Evolutionary conservation across 2,797 vertebrate genomes (phyloP), one percentile per base, ranked within the genome.

Genomic region (Sebastes itinus): DNA sequence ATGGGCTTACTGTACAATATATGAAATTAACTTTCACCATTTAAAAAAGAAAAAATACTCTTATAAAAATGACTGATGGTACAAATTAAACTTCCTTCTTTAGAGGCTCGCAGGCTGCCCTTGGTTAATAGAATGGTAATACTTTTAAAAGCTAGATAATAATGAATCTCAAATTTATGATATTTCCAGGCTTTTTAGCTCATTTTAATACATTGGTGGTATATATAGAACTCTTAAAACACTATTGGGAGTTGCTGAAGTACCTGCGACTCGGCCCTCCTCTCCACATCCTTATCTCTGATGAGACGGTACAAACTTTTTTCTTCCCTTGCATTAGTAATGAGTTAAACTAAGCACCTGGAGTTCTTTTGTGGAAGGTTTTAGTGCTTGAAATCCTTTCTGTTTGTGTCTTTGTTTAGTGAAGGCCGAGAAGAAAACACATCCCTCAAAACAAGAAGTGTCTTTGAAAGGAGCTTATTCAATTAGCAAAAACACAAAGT

Each of bases 51-150:
- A 42, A 52, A 64, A 18, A 10, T 69, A 3, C 32, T 64, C 20
- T 66, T 27, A 38, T 46, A 18, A 76, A 78, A 81, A 78, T 3
- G 75, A 76, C 66, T 52, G 82, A 90, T 61, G 46, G 64, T 12
- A 65, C 52, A 88, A 86, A 90, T 90, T 72, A 84, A 87, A 86
- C 62, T 42, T 27, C 79, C 62, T 69, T 79, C 79, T 70, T 55
- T 13, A 38, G 30, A 2, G 54, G 59, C 52, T 3, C 13, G 11
- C 27, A 71, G 58, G 58, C 58, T 71, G 77, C 35, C 68, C 78
- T 85, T 63, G 66, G 76, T 64, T 87, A 80, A 89, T 72, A 81
- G 46, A 83, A 81, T 23, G 46, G 30, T 75, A n/a, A 84, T 79
- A 77, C 4, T 70, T 69, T 73, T 60, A 80, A 35, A 35, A 78